Conservation (phyloP, 2,888 invertebrate genomes). For the Luperina testacea region DNA sequence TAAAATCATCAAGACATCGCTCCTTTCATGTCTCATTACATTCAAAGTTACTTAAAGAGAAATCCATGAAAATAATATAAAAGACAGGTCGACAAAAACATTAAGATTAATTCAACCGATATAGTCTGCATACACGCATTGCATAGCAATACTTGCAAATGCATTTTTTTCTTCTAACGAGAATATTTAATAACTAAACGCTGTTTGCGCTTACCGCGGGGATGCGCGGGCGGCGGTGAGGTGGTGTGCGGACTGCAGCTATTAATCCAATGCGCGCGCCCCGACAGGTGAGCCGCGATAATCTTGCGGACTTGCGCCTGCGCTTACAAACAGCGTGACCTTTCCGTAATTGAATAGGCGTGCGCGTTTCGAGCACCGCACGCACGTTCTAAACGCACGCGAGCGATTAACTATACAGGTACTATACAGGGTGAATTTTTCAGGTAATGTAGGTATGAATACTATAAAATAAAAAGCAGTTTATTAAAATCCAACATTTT, state of each 20-base stretch:
- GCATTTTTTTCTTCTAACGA: constrained; percentile 58
- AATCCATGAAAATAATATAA: constrained; percentile 41
- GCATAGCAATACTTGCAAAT: constrained; percentile 55
- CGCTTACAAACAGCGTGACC: constrained; percentile 85
- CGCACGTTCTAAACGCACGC: constrained; percentile 86
- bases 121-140: constrained; percentile 53
- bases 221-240: constrained; percentile 21
- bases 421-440: no score
- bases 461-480: no score
- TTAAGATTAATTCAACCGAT: constrained; percentile 52
- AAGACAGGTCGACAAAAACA: constrained; percentile 45
- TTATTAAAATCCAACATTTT: no score
- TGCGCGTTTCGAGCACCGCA: constrained; percentile 80
- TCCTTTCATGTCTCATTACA: constrained; percentile 11
- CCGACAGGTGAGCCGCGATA: constrained; percentile 87
- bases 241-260: constrained; percentile 60
- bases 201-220: constrained; percentile 44
- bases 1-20: not conserved
- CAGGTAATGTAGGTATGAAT: no score
- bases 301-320: constrained; percentile 86
- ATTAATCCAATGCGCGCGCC: constrained; percentile 78
- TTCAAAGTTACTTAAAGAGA: constrained; percentile 19
- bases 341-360: constrained; percentile 89
- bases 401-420: constrained; percentile 76
- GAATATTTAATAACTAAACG: constrained; percentile 69